These are phyloP conservation scores for Mycetomoellerius zeteki DNA, from an alignment of 1,140 invertebrate genomes.

Conservation along the genomic window DNA sequence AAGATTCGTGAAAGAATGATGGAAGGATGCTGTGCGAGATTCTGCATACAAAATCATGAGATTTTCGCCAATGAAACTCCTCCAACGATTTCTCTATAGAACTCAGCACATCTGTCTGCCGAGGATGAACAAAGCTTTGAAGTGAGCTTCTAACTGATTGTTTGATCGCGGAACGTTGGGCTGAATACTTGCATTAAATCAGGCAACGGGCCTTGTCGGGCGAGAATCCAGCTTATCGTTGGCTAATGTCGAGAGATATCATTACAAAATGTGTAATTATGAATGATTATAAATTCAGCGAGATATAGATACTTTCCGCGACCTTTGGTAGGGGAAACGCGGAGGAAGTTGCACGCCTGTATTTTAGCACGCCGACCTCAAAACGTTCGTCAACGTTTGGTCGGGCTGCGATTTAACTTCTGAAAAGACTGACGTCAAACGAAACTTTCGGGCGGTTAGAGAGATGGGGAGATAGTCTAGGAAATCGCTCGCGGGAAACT, in stretches of 20 bases:
- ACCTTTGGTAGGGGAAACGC: constrained; percentile 13
- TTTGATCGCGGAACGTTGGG: constrained; percentile 46
- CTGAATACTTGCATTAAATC: constrained; percentile 60
- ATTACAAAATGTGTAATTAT: constrained; percentile 12
- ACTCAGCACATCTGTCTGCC: constrained; percentile 52
- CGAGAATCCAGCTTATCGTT: constrained; percentile 27
- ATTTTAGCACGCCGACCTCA: constrained; percentile 49
- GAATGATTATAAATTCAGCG: constrained; percentile 35
- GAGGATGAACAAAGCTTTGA: constrained; percentile 56
- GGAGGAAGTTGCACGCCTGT: constrained; percentile 14
- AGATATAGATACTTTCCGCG: background rate
- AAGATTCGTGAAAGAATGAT: constrained; percentile 15
- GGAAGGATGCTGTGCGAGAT: constrained; percentile 27
- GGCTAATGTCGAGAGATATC: constrained; percentile 10
- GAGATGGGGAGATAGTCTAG: constrained; percentile 59
- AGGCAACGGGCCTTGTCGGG: constrained; percentile 17
- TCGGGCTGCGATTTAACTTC: constrained; percentile 46
- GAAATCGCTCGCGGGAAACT: constrained; percentile 73
- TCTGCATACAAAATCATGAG: constrained; percentile 70
- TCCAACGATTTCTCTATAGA: constrained; percentile 54
- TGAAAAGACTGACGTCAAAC: constrained; percentile 66
- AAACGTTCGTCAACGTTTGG: constrained; percentile 54
- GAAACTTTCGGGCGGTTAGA: constrained; percentile 71
- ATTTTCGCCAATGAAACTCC: constrained; percentile 55
- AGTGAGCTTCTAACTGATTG: constrained; percentile 45